Conservation (phyloP, 2,888 invertebrate species). For the Eutolmus rufibarbis region DNA sequence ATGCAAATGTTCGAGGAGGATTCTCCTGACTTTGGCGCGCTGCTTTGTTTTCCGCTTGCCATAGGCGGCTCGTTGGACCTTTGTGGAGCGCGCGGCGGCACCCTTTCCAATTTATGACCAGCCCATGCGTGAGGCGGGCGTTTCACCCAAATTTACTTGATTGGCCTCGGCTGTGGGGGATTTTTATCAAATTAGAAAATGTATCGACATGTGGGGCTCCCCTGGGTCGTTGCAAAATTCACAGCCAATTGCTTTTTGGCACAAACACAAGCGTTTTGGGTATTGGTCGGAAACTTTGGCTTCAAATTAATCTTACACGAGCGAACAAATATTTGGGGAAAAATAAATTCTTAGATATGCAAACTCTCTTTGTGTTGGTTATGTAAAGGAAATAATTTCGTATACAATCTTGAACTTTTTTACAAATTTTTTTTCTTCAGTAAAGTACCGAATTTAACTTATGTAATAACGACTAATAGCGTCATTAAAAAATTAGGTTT, state of each 20-base stretch:
- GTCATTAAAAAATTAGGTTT: too few species aligned
- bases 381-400: neutral
- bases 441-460: too few species aligned
- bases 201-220: neutral
- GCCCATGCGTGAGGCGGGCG: constrained; percentile 40
- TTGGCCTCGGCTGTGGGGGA: constrained; percentile 10
- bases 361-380: neutral
- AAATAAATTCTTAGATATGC: neutral
- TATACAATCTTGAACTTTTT: too few species aligned
- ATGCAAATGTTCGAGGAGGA: neutral
- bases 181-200: constrained; percentile 23
- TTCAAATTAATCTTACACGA: neutral
- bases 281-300: neutral
- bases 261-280: neutral
- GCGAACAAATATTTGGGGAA: neutral
- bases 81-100: neutral
- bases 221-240: neutral
- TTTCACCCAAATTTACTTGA: constrained; percentile 19
- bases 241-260: neutral
- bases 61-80: neutral
- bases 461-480: too few species aligned
- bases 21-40: neutral
- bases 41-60: constrained; percentile 19
- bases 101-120: constrained; percentile 36
- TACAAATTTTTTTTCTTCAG: too few species aligned